A percentile compares a stretch with the other conserved stretches of the same genome.
Evolutionary conservation across 2,888 invertebrate species (phyloP).

Genomic region (Spilarctia lutea): DNA sequence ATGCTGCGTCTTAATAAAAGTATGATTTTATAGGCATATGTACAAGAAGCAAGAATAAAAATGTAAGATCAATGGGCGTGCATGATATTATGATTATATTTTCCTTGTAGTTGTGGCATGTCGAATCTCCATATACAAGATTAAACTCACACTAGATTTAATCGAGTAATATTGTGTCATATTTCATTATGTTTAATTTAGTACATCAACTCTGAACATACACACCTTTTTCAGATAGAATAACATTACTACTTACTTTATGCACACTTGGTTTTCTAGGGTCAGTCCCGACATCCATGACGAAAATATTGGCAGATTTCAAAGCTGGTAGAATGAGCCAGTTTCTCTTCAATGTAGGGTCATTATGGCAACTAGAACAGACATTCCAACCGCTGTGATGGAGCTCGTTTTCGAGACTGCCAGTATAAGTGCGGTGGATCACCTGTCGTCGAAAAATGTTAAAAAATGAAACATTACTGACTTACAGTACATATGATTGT

Average conservation of each 20-base stretch:
- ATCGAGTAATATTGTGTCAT: not conserved
- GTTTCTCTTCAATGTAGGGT: slow-evolving; percentile 88
- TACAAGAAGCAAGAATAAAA: not conserved
- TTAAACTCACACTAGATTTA: not conserved
- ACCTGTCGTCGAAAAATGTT: slow-evolving; percentile 87
- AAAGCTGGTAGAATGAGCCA: slow-evolving; percentile 94
- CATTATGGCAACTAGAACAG: slow-evolving; percentile 95
- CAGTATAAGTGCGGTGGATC: slow-evolving; percentile 93
- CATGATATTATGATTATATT: not conserved
- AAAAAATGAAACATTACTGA: not conserved
- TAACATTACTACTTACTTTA: slow-evolving; percentile 88
- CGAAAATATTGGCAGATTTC: slow-evolving; percentile 93
- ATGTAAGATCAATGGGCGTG: not conserved
- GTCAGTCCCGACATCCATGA: slow-evolving; percentile 92
- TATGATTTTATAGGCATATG: not conserved
- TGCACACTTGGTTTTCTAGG: slow-evolving; percentile 90
- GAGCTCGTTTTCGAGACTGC: slow-evolving; percentile 93
- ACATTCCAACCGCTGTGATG: slow-evolving; percentile 99
- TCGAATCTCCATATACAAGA: not conserved
- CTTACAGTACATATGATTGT: too few species aligned
- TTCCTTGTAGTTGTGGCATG: not conserved
- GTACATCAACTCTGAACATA: not conserved
- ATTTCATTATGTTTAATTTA: too few species aligned
- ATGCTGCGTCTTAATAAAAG: not conserved
- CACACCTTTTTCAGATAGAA: too few species aligned